Conservation (phyloP, 2,797 vertebrate species). For the Enteromius mattozi region DNA sequence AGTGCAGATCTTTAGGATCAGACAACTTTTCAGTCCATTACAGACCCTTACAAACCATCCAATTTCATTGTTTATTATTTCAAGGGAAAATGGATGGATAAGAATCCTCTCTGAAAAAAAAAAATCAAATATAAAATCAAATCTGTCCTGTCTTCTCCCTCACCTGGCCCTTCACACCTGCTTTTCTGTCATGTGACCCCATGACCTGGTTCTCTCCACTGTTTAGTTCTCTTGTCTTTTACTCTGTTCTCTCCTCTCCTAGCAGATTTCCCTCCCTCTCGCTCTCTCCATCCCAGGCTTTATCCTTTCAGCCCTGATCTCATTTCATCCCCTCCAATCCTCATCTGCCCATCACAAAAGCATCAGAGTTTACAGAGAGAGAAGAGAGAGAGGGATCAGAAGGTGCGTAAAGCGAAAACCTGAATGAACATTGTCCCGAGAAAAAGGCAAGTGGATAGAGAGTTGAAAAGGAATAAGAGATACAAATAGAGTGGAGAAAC, state of each 20-base stretch:
- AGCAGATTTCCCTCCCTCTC: slow-evolving; percentile 52
- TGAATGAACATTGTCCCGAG: slow-evolving; percentile 34
- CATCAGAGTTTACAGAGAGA: slow-evolving; percentile 41
- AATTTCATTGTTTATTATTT: background rate
- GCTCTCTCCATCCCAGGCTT: slow-evolving; percentile 74
- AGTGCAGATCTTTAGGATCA: background rate
- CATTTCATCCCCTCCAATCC: slow-evolving; percentile 82
- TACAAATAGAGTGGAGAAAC: slow-evolving; percentile 13
- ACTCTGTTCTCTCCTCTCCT: slow-evolving; percentile 18
- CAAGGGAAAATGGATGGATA: background rate
- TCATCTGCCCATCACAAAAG: slow-evolving; percentile 80
- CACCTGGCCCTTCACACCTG: slow-evolving; percentile 29
- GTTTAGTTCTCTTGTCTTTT: slow-evolving; percentile 46
- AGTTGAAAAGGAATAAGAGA: slow-evolving; percentile 9
- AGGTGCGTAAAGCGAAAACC: slow-evolving; percentile 54
- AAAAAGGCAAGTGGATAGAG: slow-evolving; percentile 35
- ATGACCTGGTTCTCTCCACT: slow-evolving; percentile 53
- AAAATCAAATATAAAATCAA: background rate
- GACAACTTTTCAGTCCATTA: background rate
- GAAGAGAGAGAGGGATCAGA: slow-evolving; percentile 44
- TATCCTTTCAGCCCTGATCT: slow-evolving; percentile 84
- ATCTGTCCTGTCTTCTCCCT: background rate
- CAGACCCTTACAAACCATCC: background rate
- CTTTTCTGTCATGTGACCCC: slow-evolving; percentile 50
- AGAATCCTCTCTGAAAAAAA: background rate